Conservation (phyloP, 1,140 invertebrate genomes). For the Lanistes nyassanus region DNA sequence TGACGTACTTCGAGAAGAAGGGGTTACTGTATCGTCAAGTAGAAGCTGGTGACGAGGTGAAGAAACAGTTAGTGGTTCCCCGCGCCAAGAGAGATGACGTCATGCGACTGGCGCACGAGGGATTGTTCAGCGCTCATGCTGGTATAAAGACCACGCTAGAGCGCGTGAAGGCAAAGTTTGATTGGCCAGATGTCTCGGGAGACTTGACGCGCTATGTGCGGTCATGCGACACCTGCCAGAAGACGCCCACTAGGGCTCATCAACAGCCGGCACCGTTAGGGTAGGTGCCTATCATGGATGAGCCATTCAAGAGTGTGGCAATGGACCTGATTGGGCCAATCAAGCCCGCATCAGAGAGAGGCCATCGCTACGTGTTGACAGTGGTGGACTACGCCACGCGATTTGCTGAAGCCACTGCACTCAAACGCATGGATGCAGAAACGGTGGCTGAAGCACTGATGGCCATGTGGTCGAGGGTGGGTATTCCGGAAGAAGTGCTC, state of each 20-base stretch:
- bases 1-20: too few species aligned
- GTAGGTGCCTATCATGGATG: slow-evolving; percentile 30
- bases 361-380: slow-evolving; percentile 37
- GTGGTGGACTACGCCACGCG: slow-evolving; percentile 36
- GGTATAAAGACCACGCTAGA: slow-evolving; percentile 15
- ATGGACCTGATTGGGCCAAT: slow-evolving; percentile 39
- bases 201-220: slow-evolving; percentile 18
- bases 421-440: slow-evolving; percentile 25
- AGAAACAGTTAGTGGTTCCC: slow-evolving; percentile 2
- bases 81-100: not conserved
- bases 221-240: slow-evolving; percentile 35
- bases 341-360: slow-evolving; percentile 24
- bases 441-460: slow-evolving; percentile 33
- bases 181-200: slow-evolving; percentile 22
- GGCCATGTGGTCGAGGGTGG: slow-evolving; percentile 60
- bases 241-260: slow-evolving; percentile 3
- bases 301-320: slow-evolving; percentile 40
- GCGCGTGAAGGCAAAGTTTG: slow-evolving; percentile 20
- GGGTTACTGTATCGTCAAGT: too few species aligned
- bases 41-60: too few species aligned
- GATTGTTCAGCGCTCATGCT: slow-evolving; percentile 19
- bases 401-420: slow-evolving; percentile 29
- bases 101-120: slow-evolving; percentile 18
- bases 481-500: slow-evolving; percentile 55
- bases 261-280: slow-evolving; percentile 24